Evolutionary conservation across 2,888 invertebrate genomes (phyloP).

Genomic region (Phyllotreta striolata): DNA sequence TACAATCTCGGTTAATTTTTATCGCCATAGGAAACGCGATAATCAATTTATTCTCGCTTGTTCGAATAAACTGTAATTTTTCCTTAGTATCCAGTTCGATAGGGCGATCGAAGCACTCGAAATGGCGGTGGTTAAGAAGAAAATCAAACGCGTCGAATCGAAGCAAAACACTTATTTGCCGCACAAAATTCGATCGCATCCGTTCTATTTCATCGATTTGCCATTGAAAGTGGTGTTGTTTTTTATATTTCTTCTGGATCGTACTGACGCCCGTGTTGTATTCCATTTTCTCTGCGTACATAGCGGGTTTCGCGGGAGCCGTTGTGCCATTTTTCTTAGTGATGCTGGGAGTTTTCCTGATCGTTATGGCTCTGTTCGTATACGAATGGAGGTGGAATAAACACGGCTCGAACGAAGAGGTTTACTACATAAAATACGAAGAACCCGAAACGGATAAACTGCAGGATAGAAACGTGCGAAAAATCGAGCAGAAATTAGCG

Average conservation of each 20-base stretch:
- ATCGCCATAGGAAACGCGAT: conserved; percentile 27
- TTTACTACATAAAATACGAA: conserved; percentile 21
- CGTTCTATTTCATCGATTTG: conserved; percentile 48
- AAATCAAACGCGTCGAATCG: conserved; percentile 12
- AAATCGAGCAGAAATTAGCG: not conserved
- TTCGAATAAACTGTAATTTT: conserved; percentile 6
- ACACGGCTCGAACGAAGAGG: conserved; percentile 7
- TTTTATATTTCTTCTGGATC: conserved; percentile 58
- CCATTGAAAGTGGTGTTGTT: conserved; percentile 45
- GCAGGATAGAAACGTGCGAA: not conserved
- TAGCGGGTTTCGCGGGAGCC: conserved; percentile 37
- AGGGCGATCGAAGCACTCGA: not conserved
- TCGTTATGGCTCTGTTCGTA: conserved; percentile 50
- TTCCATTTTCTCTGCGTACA: conserved; percentile 19
- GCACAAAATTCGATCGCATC: conserved; percentile 44
- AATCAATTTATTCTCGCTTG: conserved; percentile 14
- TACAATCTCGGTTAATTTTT: conserved; percentile 22
- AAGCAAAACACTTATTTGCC: conserved; percentile 30
- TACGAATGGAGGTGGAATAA: conserved; percentile 47
- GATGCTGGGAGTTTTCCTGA: conserved; percentile 46
- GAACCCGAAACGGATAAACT: not conserved
- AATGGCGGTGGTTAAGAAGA: conserved; percentile 20
- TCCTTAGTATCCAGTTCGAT: conserved; percentile 4
- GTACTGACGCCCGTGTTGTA: conserved; percentile 55
- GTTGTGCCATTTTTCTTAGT: conserved; percentile 44